Evolutionary conservation across 2,113 vertebrate species (phyloP).

Genomic region (Pelobates fuscus): DNA sequence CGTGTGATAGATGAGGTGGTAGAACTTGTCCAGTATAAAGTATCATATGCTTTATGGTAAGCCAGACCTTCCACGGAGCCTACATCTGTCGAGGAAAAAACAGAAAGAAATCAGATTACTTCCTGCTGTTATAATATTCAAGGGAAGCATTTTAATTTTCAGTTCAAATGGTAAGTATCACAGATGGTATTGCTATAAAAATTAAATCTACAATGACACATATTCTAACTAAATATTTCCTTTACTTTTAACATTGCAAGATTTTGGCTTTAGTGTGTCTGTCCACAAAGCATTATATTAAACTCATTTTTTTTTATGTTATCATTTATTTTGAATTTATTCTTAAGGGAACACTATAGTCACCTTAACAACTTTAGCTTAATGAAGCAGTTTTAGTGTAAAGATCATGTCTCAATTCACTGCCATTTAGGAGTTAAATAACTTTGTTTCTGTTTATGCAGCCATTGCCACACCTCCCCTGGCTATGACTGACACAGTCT

Average conservation of each 20-base stretch:
- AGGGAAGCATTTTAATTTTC: constrained; percentile 12
- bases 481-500: too few species aligned
- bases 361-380: too few species aligned
- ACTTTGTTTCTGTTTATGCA: too few species aligned
- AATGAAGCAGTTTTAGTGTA: too few species aligned
- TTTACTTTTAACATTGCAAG: neutral
- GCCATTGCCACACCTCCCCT: too few species aligned
- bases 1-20: constrained; percentile 92
- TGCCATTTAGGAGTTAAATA: too few species aligned
- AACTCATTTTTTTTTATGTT: too few species aligned
- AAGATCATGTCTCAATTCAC: too few species aligned
- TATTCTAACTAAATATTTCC: neutral
- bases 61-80: constrained; percentile 96
- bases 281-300: too few species aligned
- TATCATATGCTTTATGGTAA: constrained; percentile 93
- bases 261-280: too few species aligned
- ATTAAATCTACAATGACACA: neutral
- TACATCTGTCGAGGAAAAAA: constrained; percentile 74
- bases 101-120: constrained; percentile 32
- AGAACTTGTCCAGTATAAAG: constrained; percentile 95
- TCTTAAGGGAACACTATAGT: too few species aligned
- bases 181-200: neutral
- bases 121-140: constrained; percentile 2
- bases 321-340: too few species aligned
- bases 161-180: neutral